Conservation (phyloP, 2,113 vertebrate genomes). For the Hepsetus odoe region DNA sequence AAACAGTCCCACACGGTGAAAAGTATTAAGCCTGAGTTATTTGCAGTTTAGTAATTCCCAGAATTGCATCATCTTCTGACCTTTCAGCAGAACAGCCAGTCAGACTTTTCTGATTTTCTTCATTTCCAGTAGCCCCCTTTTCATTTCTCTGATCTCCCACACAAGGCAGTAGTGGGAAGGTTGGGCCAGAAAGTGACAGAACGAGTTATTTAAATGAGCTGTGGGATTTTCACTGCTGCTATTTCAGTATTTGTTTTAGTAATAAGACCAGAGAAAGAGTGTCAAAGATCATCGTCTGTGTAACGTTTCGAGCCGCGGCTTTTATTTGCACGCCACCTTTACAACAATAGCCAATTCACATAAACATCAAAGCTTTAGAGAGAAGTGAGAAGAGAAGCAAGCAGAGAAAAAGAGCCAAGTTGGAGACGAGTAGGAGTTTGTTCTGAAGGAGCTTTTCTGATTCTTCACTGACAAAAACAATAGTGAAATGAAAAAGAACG, state of each 20-base stretch:
- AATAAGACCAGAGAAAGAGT: background rate
- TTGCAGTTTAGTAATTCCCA: background rate
- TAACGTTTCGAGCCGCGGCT: background rate
- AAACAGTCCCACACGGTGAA: background rate
- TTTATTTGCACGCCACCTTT: background rate
- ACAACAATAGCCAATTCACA: background rate
- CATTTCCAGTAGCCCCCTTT: background rate
- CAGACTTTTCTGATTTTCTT: background rate
- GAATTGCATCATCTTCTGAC: background rate
- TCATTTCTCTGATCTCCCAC: background rate
- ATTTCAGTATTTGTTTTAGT: background rate
- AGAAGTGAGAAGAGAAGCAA: constrained; percentile 24
- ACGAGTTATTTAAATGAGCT: background rate
- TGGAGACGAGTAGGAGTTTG: background rate
- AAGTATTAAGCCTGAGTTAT: too few species aligned
- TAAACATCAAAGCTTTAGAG: background rate
- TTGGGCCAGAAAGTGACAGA: background rate
- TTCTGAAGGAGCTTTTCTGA: background rate
- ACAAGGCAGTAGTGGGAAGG: too few species aligned
- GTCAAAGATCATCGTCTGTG: background rate
- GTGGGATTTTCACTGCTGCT: background rate
- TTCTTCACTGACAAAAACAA: background rate
- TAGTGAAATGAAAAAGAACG: background rate
- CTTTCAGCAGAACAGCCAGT: background rate
- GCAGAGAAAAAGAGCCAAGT: background rate